Percentiles rank a stretch among this genome's conserved stretches.
These are phyloP conservation scores for Hylaeus volcanicus DNA, from an alignment of 1,140 invertebrate genomes.

Conservation along the genomic window DNA sequence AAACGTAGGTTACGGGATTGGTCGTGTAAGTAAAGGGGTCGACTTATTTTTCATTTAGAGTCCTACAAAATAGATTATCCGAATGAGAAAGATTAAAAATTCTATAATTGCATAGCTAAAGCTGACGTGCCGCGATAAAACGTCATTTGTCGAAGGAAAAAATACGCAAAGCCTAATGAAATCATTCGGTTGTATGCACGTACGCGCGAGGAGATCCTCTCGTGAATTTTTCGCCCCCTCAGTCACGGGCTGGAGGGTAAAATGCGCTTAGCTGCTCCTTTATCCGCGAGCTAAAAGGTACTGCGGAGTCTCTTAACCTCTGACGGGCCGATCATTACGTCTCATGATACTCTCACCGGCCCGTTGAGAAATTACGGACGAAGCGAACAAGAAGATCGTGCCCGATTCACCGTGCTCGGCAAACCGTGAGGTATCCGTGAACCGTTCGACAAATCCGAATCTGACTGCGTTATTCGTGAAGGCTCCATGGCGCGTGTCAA, in stretches of 20 bases:
- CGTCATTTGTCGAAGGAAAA: no score
- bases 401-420: constrained; percentile 75
- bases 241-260: constrained; percentile 42
- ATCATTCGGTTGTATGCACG: not conserved
- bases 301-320: constrained; percentile 66
- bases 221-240: constrained; percentile 34
- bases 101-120: no score
- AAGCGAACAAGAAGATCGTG: constrained; percentile 62
- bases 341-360: constrained; percentile 77
- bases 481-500: constrained; percentile 78
- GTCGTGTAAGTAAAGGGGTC: no score
- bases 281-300: constrained; percentile 53
- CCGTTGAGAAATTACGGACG: constrained; percentile 48
- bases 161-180: no score
- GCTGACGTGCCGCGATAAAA: no score
- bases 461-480: constrained; percentile 50
- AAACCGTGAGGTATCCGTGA: constrained; percentile 74
- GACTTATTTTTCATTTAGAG: no score
- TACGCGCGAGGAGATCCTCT: constrained; percentile 16
- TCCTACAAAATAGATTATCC: no score
- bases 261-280: constrained; percentile 71
- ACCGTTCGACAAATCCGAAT: constrained; percentile 57
- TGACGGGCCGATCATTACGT: constrained; percentile 74
- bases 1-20: no score
- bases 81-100: no score